Evolutionary conservation across 2,797 vertebrate species (phyloP).

Genomic region (Tolypeutes matacus): DNA sequence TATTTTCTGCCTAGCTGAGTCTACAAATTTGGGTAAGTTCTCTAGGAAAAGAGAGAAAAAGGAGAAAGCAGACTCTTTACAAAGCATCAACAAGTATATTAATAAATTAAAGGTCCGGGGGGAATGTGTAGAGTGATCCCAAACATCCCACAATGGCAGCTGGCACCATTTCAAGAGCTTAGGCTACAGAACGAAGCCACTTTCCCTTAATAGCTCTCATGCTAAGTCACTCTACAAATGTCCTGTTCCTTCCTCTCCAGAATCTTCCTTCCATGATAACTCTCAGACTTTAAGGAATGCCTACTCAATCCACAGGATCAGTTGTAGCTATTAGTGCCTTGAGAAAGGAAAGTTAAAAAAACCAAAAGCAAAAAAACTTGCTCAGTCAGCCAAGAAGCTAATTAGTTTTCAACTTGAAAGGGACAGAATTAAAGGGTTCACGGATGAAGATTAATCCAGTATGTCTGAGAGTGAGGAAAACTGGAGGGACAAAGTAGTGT

Average conservation of each 20-base stretch:
- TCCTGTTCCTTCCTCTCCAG: background rate
- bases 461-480: background rate
- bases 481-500: background rate
- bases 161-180: background rate
- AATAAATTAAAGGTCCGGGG: background rate
- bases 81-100: background rate
- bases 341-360: background rate
- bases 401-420: conserved; percentile 32
- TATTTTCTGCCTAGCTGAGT: background rate
- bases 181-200: background rate
- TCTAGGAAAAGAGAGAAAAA: background rate
- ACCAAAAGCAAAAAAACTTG: background rate
- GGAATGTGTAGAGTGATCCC: background rate
- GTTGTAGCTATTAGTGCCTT: background rate
- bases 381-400: background rate
- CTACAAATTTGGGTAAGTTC: background rate
- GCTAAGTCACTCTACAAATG: background rate
- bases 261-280: background rate
- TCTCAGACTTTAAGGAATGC: background rate
- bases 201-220: background rate
- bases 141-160: background rate
- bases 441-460: background rate
- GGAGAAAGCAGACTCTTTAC: background rate
- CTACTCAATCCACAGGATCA: background rate
- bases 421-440: background rate